These are phyloP conservation scores for Dendrocincla tyrannina DNA, from an alignment of 2,797 vertebrate species.

Conservation along the genomic window DNA sequence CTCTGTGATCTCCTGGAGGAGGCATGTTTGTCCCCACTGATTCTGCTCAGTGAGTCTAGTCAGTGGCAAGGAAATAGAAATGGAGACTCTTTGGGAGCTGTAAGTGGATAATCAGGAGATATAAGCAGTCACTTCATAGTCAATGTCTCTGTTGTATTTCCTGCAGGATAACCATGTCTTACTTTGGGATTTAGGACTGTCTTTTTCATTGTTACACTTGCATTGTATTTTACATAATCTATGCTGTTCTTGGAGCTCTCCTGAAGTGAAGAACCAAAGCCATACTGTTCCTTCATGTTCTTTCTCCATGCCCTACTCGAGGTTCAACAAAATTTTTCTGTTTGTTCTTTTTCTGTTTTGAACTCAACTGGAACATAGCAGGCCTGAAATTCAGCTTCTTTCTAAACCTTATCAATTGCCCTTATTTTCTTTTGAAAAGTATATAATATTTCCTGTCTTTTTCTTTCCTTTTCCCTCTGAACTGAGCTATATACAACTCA, in stretches of 20 bases:
- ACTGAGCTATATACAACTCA: not conserved
- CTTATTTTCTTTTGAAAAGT: not conserved
- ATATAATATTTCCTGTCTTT: not conserved
- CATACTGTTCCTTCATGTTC: not conserved
- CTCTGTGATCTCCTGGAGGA: not conserved
- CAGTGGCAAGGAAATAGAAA: not conserved
- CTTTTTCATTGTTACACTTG: not conserved
- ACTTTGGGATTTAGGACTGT: not conserved
- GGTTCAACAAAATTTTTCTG: not conserved
- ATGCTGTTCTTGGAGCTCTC: not conserved
- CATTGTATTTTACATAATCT: not conserved
- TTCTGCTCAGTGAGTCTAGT: not conserved
- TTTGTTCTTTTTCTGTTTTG: not conserved
- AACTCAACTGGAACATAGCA: not conserved
- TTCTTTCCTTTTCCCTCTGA: not conserved
- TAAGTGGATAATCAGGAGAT: not conserved
- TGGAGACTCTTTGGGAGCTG: rapidly evolving
- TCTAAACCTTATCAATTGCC: not conserved
- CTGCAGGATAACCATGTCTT: not conserved
- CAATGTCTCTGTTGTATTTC: not conserved
- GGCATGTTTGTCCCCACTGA: not conserved
- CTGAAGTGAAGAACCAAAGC: not conserved
- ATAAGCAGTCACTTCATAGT: not conserved
- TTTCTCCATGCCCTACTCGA: not conserved
- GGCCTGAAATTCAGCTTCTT: not conserved